Base-by-base conservation (phyloP, 2,113 vertebrate species). In the Cyphomyrus discorhynchus region DNA sequence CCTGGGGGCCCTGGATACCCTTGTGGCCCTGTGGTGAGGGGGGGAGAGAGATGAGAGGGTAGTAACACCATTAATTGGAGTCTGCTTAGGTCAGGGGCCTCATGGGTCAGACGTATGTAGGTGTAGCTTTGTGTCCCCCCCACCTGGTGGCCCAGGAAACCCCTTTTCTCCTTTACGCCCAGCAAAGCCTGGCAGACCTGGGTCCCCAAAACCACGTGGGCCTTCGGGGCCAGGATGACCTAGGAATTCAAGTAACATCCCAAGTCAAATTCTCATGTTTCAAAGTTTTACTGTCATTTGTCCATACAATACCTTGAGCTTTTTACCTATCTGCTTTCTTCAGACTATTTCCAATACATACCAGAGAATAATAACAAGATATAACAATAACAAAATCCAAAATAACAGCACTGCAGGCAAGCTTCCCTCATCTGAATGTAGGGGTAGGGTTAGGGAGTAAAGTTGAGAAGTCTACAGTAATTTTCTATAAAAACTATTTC, bases 111-210 rank as follows among this genome's bases (percentile, higher is more conserved):
- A 35, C 5, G n/a, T 80, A 42, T 17, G 46, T 45, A 6, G 42
- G 21, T 83, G 19, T 83, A 27, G 31, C n/a, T 70, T 70, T 11
- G 70, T 2, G 31, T 15, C 94, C 94, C 95, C 89, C 92, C 80
- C 91, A 95, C 97, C 98, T 94, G 94, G 95, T 46, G 13, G 84
- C 47, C 97, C 97, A 5, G 47, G 47, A 39, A 8, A 0, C 19
- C 96, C 93, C 52, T 91, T 93, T 80, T 93, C 90, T 91, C 96
- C 96, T 91, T 1, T 70, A 87, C 88, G 85, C 86, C 97, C 97
- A 74, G 92, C 89, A 45, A 1, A 53, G 87, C 97, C 97, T 46
- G 93, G 91, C 66, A 39, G 89, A 85, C 97, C 97, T 39, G 88
- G 90, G n/a, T 21, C 52, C 66, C 97, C 96, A 89, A 91, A 92